Conservation (phyloP, 2,113 vertebrate genomes). For the Xenopus laevis region DNA sequence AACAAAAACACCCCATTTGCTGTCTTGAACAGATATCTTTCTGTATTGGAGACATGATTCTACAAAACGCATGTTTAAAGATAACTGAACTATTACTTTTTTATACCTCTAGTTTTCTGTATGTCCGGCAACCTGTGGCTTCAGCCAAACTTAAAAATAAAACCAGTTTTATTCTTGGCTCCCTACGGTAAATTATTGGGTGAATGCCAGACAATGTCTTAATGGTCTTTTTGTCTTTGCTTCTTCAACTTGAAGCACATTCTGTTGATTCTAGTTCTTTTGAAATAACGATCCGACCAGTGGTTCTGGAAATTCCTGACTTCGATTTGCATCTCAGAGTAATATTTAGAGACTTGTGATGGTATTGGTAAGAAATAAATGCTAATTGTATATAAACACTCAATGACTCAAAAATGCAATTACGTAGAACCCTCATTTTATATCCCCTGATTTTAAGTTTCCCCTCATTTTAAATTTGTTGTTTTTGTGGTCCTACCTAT, state of each 20-base stretch:
- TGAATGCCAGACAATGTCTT: slow-evolving; percentile 30
- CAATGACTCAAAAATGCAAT: too few relatives aligned
- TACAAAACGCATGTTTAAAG: slow-evolving; percentile 17
- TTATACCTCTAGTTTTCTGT: slow-evolving; percentile 45
- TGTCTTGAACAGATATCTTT: neutral
- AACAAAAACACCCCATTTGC: neutral
- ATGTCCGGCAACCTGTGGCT: slow-evolving; percentile 43
- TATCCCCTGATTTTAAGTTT: too few relatives aligned
- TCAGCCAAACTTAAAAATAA: slow-evolving; percentile 48
- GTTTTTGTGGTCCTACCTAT: too few relatives aligned
- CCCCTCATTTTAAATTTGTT: too few relatives aligned
- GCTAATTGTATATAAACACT: neutral
- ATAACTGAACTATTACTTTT: slow-evolving; percentile 1
- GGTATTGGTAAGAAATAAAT: neutral
- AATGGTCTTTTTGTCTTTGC: slow-evolving; percentile 23
- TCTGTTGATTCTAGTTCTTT: slow-evolving; percentile 20
- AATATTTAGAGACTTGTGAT: neutral
- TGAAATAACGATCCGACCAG: slow-evolving; percentile 27
- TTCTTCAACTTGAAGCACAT: slow-evolving; percentile 30
- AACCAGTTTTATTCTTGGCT: slow-evolving; percentile 29
- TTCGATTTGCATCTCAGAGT: neutral
- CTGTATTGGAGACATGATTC: slow-evolving; percentile 2
- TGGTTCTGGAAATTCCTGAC: slow-evolving; percentile 31
- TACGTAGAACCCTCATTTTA: too few relatives aligned
- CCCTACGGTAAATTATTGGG: slow-evolving; percentile 46